A percentile compares a stretch with the other conserved stretches of the same genome.
Conservation (phyloP, 2,113 vertebrate species). For the Pygoscelis antarcticus region DNA sequence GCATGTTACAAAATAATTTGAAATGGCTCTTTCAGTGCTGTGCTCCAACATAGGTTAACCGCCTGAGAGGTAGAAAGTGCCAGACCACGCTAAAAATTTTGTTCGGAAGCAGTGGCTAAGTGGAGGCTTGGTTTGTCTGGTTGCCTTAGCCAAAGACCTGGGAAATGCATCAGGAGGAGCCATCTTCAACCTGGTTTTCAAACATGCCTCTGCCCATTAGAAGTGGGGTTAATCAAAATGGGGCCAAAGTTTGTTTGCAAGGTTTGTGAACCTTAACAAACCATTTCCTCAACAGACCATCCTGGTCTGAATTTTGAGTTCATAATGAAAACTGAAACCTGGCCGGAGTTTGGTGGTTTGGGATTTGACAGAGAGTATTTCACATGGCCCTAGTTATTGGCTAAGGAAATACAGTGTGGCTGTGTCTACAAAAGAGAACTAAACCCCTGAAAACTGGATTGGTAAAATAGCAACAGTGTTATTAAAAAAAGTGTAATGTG, state of each 20-base stretch:
- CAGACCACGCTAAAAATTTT: background rate
- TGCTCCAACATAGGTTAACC: background rate
- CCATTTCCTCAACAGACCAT: slow-evolving; percentile 12
- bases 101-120: background rate
- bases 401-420: slow-evolving; percentile 13
- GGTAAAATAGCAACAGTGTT: background rate
- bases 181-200: slow-evolving; percentile 5
- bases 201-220: background rate
- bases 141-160: background rate
- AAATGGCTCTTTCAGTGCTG: background rate
- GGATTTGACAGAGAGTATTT: slow-evolving; percentile 52
- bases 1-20: background rate
- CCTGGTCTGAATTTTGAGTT: slow-evolving; percentile 50
- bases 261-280: slow-evolving; percentile 20
- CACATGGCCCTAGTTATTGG: slow-evolving; percentile 42
- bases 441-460: slow-evolving; percentile 15
- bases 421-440: slow-evolving; percentile 8
- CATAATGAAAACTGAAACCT: slow-evolving; percentile 54
- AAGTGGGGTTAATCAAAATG: slow-evolving; percentile 1
- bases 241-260: slow-evolving; percentile 13
- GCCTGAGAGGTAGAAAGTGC: background rate
- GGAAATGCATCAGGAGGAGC: background rate
- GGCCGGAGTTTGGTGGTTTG: slow-evolving; percentile 47
- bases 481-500: background rate
- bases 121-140: background rate